Conservation (phyloP, 2,888 invertebrate species). For the Leistus spinibarbis region DNA sequence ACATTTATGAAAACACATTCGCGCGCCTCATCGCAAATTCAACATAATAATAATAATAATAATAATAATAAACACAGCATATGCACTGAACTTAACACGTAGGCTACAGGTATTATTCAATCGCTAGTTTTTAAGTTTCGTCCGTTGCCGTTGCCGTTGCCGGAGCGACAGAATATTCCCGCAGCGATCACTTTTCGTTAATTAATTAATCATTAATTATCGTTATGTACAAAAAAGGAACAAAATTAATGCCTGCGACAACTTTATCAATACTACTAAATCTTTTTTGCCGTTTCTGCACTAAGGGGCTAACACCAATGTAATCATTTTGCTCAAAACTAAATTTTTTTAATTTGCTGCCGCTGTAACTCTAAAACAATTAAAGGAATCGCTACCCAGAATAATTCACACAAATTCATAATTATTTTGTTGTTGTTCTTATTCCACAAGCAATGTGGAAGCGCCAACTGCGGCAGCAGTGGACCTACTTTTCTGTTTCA, state of each 20-base stretch:
- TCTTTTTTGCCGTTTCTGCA: constrained; percentile 58
- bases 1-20: constrained; percentile 40
- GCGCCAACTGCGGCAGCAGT: too few species aligned
- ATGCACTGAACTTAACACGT: neutral
- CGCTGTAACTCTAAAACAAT: too few species aligned
- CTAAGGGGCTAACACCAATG: too few species aligned
- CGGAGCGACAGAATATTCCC: neutral
- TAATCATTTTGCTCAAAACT: too few species aligned
- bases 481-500: too few species aligned
- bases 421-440: too few species aligned
- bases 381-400: too few species aligned
- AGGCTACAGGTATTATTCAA: neutral
- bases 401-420: too few species aligned
- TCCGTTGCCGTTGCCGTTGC: neutral
- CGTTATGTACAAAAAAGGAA: constrained; percentile 57
- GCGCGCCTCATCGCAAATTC: constrained; percentile 41
- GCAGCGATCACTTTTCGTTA: constrained; percentile 42
- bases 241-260: constrained; percentile 53
- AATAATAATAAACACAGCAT: neutral
- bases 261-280: constrained; percentile 47
- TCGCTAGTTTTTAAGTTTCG: neutral
- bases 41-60: constrained; percentile 1
- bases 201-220: constrained; percentile 47
- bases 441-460: too few species aligned
- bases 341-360: too few species aligned